Evolutionary conservation across 2,797 vertebrate species (phyloP).

Genomic region (Morelia viridis): DNA sequence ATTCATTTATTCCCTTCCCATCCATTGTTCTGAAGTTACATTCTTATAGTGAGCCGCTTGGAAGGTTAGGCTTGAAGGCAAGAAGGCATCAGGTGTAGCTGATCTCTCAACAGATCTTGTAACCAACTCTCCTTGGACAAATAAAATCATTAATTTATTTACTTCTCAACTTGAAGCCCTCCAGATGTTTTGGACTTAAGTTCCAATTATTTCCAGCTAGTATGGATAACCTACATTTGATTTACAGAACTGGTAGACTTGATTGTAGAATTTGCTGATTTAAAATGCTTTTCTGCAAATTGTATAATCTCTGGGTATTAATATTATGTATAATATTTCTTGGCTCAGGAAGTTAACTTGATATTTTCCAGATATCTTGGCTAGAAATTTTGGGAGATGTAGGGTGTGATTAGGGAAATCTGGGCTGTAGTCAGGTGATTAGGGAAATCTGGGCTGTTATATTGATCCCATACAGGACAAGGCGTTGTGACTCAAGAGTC

Average conservation of each 20-base stretch:
- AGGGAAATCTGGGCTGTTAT: not conserved
- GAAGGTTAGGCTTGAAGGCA: too few relatives aligned
- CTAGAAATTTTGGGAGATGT: not conserved
- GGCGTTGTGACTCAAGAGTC: not conserved
- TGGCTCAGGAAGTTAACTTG: not conserved
- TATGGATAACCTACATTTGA: not conserved
- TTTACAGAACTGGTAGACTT: not conserved
- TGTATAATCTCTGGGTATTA: not conserved
- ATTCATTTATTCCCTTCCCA: not conserved
- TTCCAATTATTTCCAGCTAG: too few relatives aligned
- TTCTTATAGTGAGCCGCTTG: too few relatives aligned
- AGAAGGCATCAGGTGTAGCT: too few relatives aligned
- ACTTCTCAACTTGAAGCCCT: too few relatives aligned
- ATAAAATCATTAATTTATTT: too few relatives aligned
- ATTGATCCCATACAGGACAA: not conserved
- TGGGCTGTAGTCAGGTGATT: not conserved
- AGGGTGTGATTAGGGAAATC: not conserved
- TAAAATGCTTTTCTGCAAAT: not conserved
- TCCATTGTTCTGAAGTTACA: not conserved
- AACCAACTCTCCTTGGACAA: too few relatives aligned
- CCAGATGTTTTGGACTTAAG: too few relatives aligned
- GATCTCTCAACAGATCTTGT: too few relatives aligned
- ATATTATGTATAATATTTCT: not conserved
- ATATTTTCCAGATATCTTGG: not conserved
- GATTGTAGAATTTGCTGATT: not conserved